phyloP scores from a whole-genome alignment of 2,888 invertebrate species.

The Andrena fulva region DNA sequence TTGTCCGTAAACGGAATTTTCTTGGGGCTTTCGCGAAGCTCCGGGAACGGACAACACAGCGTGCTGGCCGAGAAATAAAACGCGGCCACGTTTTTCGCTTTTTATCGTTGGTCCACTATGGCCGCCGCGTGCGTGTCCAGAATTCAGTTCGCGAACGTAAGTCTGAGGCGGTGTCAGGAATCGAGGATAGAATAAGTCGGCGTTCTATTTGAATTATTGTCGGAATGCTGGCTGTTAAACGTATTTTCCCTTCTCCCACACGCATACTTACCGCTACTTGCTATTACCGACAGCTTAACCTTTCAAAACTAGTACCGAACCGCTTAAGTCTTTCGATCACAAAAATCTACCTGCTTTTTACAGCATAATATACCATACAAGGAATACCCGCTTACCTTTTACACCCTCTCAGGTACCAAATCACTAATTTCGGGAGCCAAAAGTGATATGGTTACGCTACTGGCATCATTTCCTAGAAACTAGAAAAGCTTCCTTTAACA shows the following conservation, averaged over 20 bases:
- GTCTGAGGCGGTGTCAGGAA: slow-evolving; percentile 63
- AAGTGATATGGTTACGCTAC: too few relatives aligned
- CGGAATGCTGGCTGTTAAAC: slow-evolving; percentile 12
- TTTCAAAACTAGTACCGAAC: too few relatives aligned
- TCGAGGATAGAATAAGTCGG: slow-evolving; percentile 53
- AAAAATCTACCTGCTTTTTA: too few relatives aligned
- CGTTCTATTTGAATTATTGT: slow-evolving; percentile 45
- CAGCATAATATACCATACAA: too few relatives aligned
- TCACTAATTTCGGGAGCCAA: too few relatives aligned
- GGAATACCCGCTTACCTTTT: too few relatives aligned
- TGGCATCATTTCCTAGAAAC: neutral
- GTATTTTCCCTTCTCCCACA: neutral
- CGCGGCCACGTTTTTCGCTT: slow-evolving; percentile 71
- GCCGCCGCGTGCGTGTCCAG: slow-evolving; percentile 71
- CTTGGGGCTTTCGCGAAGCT: slow-evolving; percentile 71
- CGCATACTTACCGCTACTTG: neutral
- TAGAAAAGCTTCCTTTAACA: neutral
- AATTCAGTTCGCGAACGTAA: slow-evolving; percentile 64
- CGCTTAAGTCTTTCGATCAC: too few relatives aligned
- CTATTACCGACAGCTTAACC: too few relatives aligned
- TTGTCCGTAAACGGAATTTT: slow-evolving; percentile 75
- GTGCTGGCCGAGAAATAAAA: slow-evolving; percentile 68
- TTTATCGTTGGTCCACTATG: slow-evolving; percentile 73
- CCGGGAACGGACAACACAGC: slow-evolving; percentile 65
- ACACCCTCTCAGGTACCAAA: too few relatives aligned